Base-by-base conservation (phyloP, 2,113 vertebrate genomes). In the Canis aureus region DNA sequence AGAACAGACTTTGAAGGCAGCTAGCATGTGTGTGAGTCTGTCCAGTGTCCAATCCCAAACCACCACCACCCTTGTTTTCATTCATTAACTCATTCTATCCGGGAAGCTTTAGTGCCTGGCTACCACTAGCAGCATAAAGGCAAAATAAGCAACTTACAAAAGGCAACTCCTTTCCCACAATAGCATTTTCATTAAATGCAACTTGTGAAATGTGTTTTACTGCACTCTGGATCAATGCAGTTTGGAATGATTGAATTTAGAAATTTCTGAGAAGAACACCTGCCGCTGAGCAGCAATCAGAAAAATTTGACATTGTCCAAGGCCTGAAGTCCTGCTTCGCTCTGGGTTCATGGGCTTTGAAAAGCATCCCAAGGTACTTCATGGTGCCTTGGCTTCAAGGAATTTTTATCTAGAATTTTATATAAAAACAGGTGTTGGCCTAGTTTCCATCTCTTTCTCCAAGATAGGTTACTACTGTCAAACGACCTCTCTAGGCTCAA, bases 1-100 rank as follows among this genome's bases (percentile, higher is more conserved):
- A 15, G 96, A 97, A 96, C 95, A 97, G 97, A 93, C 55, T 25
- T n/a, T 78, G 97, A 98, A 92, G 94, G 94, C 97, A 96, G 96
- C 97, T 97, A 96, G 95, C 96, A 96, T 84, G 38, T 91, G 25
- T 5, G 64, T 62, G 88, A 94, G 79, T 89, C 67, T 95, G 49
- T 80, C 90, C 35, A n/a, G 4, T 71, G 96, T 83, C 89, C 64
- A 60, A 69, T 93, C 74, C 86, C 93, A 84, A 94, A 91, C 53
- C 92, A 82, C 35, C 51, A 81, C 35, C 38, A 81, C 95, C 95
- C 49, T 93, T 49, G 51, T 93, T 95, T 97, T 94, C 96, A 64
- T 85, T 87, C 71, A 8, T 78, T 93, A 95, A 64, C 90, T 91
- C 84, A 57, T 94, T 89, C 32, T 5, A 57, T 96, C 90, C n/a